These are phyloP conservation scores for Clepsis dumicolana DNA, from an alignment of 2,888 invertebrate genomes.

Conservation along the genomic window DNA sequence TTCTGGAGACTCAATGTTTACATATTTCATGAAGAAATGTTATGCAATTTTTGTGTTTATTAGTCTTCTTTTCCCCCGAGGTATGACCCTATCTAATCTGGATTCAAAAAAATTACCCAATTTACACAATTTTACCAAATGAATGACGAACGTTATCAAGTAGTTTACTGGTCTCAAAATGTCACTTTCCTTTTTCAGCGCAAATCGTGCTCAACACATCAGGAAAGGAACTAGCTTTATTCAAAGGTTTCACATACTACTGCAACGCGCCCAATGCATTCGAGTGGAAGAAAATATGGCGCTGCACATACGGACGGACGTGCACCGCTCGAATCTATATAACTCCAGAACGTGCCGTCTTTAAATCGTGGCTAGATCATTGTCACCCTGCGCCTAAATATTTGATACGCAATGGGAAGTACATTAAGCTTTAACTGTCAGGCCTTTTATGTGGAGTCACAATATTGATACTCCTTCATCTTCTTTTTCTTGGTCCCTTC, in stretches of 20 bases:
- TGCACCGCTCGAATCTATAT: constrained; percentile 31
- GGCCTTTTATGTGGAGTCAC: no score
- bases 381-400: constrained; percentile 11
- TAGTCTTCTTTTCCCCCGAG: no score
- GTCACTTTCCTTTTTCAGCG: constrained; percentile 11
- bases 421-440: constrained; percentile 10
- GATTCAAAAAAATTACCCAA: no score
- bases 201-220: constrained; percentile 21
- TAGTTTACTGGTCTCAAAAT: no score
- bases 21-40: no score
- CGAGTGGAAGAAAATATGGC: constrained; percentile 35
- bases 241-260: constrained; percentile 43
- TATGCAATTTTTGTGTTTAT: no score
- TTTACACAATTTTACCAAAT: no score
- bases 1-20: no score
- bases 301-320: constrained; percentile 11
- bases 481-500: no score
- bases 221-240: constrained; percentile 41
- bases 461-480: no score
- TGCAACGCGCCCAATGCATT: constrained; percentile 11
- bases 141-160: neutral
- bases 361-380: constrained; percentile 15
- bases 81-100: no score
- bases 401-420: constrained; percentile 18
- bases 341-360: constrained; percentile 12